Base-by-base conservation (phyloP, 2,888 invertebrate species). In the Sylvicola cinctus region DNA sequence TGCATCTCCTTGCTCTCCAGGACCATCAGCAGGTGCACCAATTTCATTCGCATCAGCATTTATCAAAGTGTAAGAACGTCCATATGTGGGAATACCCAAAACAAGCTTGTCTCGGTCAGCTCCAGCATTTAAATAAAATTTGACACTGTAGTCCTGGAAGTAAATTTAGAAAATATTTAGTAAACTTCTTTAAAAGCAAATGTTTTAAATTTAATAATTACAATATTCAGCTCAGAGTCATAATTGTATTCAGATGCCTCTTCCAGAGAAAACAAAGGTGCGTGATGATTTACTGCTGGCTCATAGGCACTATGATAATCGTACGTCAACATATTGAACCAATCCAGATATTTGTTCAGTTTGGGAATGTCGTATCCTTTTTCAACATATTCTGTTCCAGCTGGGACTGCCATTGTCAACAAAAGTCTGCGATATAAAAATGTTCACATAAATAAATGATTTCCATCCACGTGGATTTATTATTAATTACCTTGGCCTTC, bases 261-360 rank as follows among this genome's bases (percentile, higher is more conserved):
- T 49, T 73, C 74, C 4, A 83, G 54, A 0, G 84, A 70, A 52
- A 70, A 83, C 7, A 90, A 64, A 0, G 90, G 85, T 1, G 88
- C 74, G 58, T 90, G 90, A 52, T 90, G 90, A 58, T 88, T 85
- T 4, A 83, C 85, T 1, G 81, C 74, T 0, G 87, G 84, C 50
- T 90, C 88, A 51, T 78, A 84, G 1, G 88, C 83, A 0, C 85
- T 85, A 56, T 90, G 88, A 54, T 88, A 90, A 55, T 90, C 90
- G 56, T 90, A 90, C 3, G 84, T 78, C 20, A 90, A 60, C 39
- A 90, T 66, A 59, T 90, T 90, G 66, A 90, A 78, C 71, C 90
- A 90, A 59, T 90, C 90, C 44, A 88, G 60, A 54, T 87, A 74
- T 73, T 74, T 76, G 53, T 84, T 83, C 36, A 93, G 60, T 45